Base-by-base conservation (phyloP, 2,888 invertebrate species). In the Apamea monoglypha region DNA sequence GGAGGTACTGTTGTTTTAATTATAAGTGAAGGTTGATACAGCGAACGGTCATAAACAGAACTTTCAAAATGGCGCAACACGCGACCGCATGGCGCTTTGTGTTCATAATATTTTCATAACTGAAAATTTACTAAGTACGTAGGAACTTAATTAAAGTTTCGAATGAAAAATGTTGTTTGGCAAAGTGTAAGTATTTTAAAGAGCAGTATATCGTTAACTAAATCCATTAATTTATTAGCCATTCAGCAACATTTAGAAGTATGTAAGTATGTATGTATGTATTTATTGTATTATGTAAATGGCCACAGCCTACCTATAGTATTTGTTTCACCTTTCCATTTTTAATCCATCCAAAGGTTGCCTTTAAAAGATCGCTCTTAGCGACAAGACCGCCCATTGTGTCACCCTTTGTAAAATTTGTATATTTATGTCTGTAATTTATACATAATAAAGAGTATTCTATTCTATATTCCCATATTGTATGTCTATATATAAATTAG, bases 21-120 rank as follows among this genome's bases (percentile, higher is more conserved):
- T 83, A 66, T 69, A 64, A 67, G 21, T 61, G 73, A 85, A 85
- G 77, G 85, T 83, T 85, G 76, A 59, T 73, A 80, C 69, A 71
- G 59, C 72, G 47, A 80, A 70, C 72, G 59, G 63, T 75, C 36
- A n/a, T 77, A 85, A 77, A 82, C 72, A 83, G 40, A 59, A 67
- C 61, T 80, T 80, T 75, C 32, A 80, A 80, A 85, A 80, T 75
- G 53, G 63, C 50, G 71, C 36, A 69, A 32, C 85, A 85, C 80
- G 85, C 85, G 67, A 85, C 74, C 64, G 10, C 18, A 40, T 3
- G 25, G 7, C n/a, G 44, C 18, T 67, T 63, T 75, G 66, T 79
- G 40, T 75, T 73, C 44, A 71, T 47, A 73, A 78, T 82, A 69
- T 56, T 78, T 80, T 76, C 53, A 56, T 68, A 50, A 32, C 68